Evolutionary conservation across 2,797 vertebrate species (phyloP).

Genomic region (Pagetopsis macropterus): DNA sequence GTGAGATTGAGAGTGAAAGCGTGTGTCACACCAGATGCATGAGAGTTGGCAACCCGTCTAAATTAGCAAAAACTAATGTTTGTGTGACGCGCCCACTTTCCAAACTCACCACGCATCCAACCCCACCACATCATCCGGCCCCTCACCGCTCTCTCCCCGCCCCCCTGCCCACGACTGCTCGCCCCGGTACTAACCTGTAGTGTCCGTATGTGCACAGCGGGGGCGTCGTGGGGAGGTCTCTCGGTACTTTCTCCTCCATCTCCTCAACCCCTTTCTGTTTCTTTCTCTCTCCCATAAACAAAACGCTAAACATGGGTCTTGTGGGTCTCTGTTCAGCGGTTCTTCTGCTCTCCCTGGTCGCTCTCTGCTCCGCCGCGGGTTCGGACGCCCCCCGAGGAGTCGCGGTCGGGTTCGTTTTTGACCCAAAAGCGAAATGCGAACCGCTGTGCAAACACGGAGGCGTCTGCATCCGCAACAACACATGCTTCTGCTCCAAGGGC

Average conservation of each 20-base stretch:
- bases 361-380: conserved; percentile 61
- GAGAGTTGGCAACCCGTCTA: no score
- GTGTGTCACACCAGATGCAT: no score
- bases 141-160: not conserved
- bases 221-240: conserved; percentile 41
- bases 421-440: conserved; percentile 79
- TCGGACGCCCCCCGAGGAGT: conserved; percentile 82
- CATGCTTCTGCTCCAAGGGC: conserved; percentile 87
- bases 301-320: conserved; percentile 4
- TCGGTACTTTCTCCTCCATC: conserved; percentile 22
- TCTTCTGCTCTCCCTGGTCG: conserved; percentile 42
- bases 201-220: conserved; percentile 36
- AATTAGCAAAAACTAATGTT: no score
- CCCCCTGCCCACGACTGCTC: not conserved
- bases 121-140: not conserved
- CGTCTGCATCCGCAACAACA: conserved; percentile 88
- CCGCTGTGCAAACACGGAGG: conserved; percentile 87
- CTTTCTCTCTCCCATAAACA: conserved; percentile 3
- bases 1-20: no score
- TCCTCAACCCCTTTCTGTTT: not conserved
- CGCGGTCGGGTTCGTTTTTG: conserved; percentile 83
- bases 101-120: no score
- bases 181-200: conserved; percentile 3
- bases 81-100: no score
- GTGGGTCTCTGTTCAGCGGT: not conserved